Conservation (phyloP, 2,113 vertebrate species). For the Dromiciops gliroides region DNA sequence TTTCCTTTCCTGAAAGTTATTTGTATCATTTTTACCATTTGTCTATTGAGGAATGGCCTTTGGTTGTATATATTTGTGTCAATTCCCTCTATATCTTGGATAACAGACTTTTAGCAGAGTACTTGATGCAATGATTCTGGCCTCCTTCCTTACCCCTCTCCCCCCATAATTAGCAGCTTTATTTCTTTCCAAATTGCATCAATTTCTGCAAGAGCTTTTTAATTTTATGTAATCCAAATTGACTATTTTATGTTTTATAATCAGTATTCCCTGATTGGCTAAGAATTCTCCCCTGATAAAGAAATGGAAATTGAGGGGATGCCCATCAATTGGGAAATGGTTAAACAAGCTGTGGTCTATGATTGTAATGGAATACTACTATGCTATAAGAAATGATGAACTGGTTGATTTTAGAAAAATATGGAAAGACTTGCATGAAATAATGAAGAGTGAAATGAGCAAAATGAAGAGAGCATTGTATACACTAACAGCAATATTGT, state of each 20-base stretch:
- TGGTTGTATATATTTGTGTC: not conserved
- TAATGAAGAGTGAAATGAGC: not conserved
- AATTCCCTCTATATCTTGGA: no score
- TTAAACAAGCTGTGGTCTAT: not conserved
- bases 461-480: not conserved
- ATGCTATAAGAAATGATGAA: not conserved
- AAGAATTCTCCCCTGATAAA: not conserved
- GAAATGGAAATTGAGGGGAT: not conserved
- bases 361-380: not conserved
- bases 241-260: no score
- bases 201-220: no score
- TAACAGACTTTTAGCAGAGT: no score
- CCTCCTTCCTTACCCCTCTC: no score
- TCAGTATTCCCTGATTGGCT: no score
- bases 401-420: not conserved
- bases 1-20: not conserved
- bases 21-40: not conserved
- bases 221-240: no score
- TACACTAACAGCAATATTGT: not conserved
- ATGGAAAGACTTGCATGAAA: not conserved
- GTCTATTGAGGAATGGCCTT: not conserved
- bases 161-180: no score
- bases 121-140: no score
- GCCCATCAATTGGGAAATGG: not conserved
- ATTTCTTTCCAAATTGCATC: no score